phyloP scores from a whole-genome alignment of 1,140 invertebrate species.

The Zaprionus davidi region DNA sequence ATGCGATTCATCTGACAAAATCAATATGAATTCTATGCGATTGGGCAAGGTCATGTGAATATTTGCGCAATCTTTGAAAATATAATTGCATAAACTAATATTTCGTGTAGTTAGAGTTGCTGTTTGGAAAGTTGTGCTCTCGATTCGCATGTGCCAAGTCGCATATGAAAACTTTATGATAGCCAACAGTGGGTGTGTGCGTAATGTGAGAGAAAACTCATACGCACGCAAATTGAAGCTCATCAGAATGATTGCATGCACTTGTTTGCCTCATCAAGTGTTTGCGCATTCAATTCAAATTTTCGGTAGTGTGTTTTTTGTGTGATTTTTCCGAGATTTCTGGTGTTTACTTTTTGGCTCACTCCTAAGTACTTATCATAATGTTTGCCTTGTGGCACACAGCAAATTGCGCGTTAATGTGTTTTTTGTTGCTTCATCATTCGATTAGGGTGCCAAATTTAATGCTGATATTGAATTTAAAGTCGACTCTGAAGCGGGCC shows the following conservation, averaged over 20 bases:
- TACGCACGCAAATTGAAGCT: slow-evolving; percentile 5
- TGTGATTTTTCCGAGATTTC: not conserved
- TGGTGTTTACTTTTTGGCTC: slow-evolving; percentile 3
- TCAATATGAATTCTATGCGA: not conserved
- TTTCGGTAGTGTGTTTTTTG: not conserved
- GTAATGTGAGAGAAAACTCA: slow-evolving; percentile 19
- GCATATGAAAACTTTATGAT: slow-evolving; percentile 1
- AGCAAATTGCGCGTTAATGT: slow-evolving; percentile 71
- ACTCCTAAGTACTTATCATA: slow-evolving; percentile 25
- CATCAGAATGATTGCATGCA: slow-evolving; percentile 40
- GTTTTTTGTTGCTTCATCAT: slow-evolving; percentile 70
- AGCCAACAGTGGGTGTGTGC: slow-evolving; percentile 24
- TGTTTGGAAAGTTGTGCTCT: not conserved
- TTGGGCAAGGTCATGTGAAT: slow-evolving; percentile 8
- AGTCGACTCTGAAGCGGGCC: slow-evolving; percentile 36
- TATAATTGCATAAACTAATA: slow-evolving; percentile 23
- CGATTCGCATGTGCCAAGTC: not conserved
- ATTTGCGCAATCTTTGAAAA: slow-evolving; percentile 6
- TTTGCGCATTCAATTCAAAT: slow-evolving; percentile 9
- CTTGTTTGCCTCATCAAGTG: slow-evolving; percentile 34
- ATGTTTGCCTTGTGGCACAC: slow-evolving; percentile 46
- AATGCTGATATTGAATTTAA: slow-evolving; percentile 75
- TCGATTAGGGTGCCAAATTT: slow-evolving; percentile 44
- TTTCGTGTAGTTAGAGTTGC: slow-evolving; percentile 1
- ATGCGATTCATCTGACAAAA: not conserved